These are phyloP conservation scores for Eurois occulta DNA, from an alignment of 2,888 invertebrate genomes.

Conservation along the genomic window DNA sequence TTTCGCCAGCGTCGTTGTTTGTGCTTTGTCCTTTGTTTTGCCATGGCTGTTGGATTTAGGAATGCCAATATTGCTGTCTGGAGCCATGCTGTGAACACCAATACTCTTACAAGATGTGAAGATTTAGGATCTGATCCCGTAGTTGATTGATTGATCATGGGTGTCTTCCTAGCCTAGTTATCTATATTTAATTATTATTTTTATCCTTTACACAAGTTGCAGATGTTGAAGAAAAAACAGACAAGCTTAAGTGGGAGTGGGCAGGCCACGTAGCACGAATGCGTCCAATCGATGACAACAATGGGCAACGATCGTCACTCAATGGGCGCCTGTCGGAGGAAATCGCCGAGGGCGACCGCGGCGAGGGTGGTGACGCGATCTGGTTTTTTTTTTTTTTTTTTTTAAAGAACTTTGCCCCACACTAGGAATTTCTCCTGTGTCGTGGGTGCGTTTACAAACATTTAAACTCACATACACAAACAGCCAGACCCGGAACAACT, in stretches of 20 bases:
- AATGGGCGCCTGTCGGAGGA: neutral
- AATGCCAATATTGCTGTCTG: neutral
- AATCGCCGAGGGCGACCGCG: neutral
- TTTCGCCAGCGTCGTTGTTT: constrained; percentile 15
- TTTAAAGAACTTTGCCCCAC: too few relatives aligned
- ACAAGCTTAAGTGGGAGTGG: neutral
- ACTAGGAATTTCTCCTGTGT: too few relatives aligned
- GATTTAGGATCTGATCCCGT: neutral
- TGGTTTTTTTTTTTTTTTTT: too few relatives aligned
- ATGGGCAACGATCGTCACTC: neutral
- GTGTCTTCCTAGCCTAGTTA: neutral
- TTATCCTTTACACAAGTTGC: neutral
- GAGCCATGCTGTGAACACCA: too few relatives aligned
- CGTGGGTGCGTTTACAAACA: too few relatives aligned
- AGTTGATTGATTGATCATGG: neutral
- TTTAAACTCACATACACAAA: too few relatives aligned
- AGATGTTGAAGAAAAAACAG: neutral
- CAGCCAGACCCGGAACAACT: too few relatives aligned
- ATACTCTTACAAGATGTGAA: neutral
- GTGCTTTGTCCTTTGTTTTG: neutral
- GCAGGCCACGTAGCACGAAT: too few relatives aligned
- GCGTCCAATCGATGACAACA: too few relatives aligned
- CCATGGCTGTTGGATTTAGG: neutral
- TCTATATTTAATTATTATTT: neutral
- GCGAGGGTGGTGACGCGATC: too few relatives aligned